Base-by-base conservation (phyloP, 1,140 invertebrate genomes). In the Diachasmimorpha longicaudata region DNA sequence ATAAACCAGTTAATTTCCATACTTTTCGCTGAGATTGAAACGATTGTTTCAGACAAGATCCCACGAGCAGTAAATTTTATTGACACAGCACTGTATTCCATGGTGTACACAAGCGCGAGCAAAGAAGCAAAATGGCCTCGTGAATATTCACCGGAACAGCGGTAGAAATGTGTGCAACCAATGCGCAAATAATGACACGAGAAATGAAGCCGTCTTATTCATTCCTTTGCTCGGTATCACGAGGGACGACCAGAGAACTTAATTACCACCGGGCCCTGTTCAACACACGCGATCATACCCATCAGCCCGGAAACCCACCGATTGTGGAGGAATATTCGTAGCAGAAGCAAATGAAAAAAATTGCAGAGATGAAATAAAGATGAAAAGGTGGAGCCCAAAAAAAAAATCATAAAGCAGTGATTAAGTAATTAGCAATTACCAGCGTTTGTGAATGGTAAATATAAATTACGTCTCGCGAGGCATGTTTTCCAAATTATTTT, bases 121-220 rank as follows among this genome's bases (percentile, higher is more conserved):
- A 67, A 31, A 67, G 48, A 52, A 52, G 48, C 48, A 52, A 19
- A 52, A 16, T 52, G 16, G 48, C 48, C 48, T n/a, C 48, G 48
- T 52, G 48, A 52, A 52, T 52, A 52, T 52, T 52, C 48, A 19
- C 48, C 14, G 48, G 16, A 52, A 16, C 48, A 52, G 14, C 48
- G n/a, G 48, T 72, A 79, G 76, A 81, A 79, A 83, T 77, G 75
- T 79, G 79, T 79, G 81, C 37, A 69, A 84, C 70, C 85, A 86
- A 87, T 87, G 83, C 83, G 84, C 84, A 84, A 84, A 87, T 87
- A 87, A 87, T 86, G 85, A 86, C 85, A 85, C 80, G 81, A 80
- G 81, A 76, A 86, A 85, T 85, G 84, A 85, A 87, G 80, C 81
- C 79, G 84, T 83, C 83, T 84, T 81, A 78, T 79, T 79, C 58